These are phyloP conservation scores for Battus philenor DNA, from an alignment of 1,140 invertebrate genomes.

Conservation along the genomic window DNA sequence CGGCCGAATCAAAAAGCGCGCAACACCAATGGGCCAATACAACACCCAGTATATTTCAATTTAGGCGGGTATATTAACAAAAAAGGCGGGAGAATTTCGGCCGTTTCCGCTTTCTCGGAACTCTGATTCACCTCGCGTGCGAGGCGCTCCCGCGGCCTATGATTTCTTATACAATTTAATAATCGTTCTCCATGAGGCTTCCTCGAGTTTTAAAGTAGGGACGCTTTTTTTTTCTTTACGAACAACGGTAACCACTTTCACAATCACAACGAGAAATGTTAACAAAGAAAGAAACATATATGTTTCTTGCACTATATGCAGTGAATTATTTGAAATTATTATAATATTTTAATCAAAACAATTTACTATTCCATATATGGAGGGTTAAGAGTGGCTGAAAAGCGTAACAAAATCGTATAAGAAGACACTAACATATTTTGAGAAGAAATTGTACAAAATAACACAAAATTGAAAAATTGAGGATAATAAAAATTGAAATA, in stretches of 20 bases:
- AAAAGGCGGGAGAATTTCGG: conserved; percentile 9
- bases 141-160: neutral
- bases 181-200: conserved; percentile 9
- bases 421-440: too few species aligned
- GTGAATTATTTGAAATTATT: too few species aligned
- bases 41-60: neutral
- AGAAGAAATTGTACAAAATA: too few species aligned
- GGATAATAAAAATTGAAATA: too few species aligned
- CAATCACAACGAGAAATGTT: neutral
- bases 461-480: too few species aligned
- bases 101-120: conserved; percentile 17
- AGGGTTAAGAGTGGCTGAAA: too few species aligned
- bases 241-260: conserved; percentile 1
- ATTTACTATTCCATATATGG: too few species aligned
- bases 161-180: conserved; percentile 12
- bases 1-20: neutral
- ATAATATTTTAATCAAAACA: too few species aligned
- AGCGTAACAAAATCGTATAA: too few species aligned
- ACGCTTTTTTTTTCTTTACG: neutral
- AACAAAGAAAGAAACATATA: too few species aligned
- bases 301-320: too few species aligned
- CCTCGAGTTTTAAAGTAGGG: conserved; percentile 3
- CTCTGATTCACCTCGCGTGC: conserved; percentile 13
- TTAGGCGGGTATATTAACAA: neutral
- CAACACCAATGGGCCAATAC: neutral